Conservation (phyloP, 2,888 invertebrate species). For the Drosophila acutilabella region DNA sequence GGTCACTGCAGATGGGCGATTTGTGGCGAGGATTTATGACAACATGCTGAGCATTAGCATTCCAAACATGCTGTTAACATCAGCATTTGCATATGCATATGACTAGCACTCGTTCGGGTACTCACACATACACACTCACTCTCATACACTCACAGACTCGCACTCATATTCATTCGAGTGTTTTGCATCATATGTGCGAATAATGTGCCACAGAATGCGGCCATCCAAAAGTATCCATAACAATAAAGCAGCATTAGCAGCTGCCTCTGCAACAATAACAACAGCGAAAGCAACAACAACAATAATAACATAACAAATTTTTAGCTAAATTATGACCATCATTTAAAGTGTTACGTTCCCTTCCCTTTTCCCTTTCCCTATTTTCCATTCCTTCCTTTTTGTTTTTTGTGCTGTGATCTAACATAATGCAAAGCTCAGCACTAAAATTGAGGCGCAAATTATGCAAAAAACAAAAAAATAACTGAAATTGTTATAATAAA, state of each 20-base stretch:
- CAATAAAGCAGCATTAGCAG: slow-evolving; percentile 77
- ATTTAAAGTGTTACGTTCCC: slow-evolving; percentile 64
- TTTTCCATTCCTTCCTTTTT: slow-evolving; percentile 1
- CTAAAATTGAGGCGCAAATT: slow-evolving; percentile 68
- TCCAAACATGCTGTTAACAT: slow-evolving; percentile 76
- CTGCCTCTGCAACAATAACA: slow-evolving; percentile 42
- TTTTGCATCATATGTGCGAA: slow-evolving; percentile 57
- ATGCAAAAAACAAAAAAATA: slow-evolving; percentile 52
- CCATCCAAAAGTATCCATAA: slow-evolving; percentile 59
- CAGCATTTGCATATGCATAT: slow-evolving; percentile 73
- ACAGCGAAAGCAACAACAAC: slow-evolving; percentile 19
- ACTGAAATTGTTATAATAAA: slow-evolving; percentile 46
- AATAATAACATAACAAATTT: slow-evolving; percentile 54
- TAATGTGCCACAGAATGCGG: slow-evolving; percentile 45
- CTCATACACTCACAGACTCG: slow-evolving; percentile 8
- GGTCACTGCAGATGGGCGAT: slow-evolving; percentile 76
- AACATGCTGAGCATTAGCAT: slow-evolving; percentile 62
- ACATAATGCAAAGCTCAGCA: slow-evolving; percentile 71
- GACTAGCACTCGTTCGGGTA: slow-evolving; percentile 21
- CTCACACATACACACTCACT: slow-evolving; percentile 9
- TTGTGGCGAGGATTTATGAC: slow-evolving; percentile 65
- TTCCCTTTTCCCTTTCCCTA: not conserved
- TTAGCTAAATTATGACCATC: slow-evolving; percentile 75
- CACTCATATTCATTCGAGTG: slow-evolving; percentile 34
- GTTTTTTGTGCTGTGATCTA: slow-evolving; percentile 20